These are phyloP conservation scores for Lepidothrix coronata DNA, from an alignment of 2,113 vertebrate genomes.

Conservation along the genomic window DNA sequence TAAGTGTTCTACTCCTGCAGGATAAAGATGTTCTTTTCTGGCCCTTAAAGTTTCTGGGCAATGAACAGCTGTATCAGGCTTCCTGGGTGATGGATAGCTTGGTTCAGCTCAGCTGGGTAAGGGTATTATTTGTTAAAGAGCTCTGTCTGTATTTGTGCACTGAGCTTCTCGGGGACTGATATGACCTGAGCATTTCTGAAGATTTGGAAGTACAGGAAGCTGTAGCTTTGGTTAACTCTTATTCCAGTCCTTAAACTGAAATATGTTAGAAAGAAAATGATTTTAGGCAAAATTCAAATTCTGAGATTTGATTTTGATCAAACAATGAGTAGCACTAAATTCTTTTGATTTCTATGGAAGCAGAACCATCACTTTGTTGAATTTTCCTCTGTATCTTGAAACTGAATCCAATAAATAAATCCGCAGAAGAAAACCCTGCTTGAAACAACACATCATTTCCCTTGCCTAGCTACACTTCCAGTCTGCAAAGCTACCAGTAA, in stretches of 20 bases:
- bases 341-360: neutral
- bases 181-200: neutral
- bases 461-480: neutral
- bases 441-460: neutral
- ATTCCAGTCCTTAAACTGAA: neutral
- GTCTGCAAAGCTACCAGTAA: neutral
- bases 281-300: neutral
- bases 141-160: neutral
- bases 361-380: neutral
- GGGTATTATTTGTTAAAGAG: neutral
- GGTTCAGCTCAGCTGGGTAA: neutral
- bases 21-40: neutral
- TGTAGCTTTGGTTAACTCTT: neutral
- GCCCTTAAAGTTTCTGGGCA: neutral
- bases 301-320: neutral
- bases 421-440: neutral
- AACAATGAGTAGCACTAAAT: neutral
- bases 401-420: neutral
- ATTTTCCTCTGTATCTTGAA: neutral
- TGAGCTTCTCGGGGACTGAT: neutral
- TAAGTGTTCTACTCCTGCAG: neutral
- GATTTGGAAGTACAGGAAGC: neutral
- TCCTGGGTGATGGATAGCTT: neutral
- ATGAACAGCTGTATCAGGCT: neutral
- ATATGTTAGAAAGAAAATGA: neutral